Conservation (phyloP, 2,888 invertebrate genomes). For the Automeris io region DNA sequence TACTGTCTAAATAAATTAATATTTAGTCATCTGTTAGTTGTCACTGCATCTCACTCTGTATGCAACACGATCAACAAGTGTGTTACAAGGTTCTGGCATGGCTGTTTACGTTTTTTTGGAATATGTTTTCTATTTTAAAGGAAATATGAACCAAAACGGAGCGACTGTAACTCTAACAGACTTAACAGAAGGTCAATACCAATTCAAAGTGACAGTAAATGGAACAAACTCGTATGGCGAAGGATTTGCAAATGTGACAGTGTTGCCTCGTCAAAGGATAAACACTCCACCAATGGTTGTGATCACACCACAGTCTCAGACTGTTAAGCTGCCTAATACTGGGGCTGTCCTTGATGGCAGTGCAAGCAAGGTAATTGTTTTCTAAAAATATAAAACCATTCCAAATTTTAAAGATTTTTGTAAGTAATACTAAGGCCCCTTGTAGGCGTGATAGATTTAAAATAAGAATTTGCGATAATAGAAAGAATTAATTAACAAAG, state of each 20-base stretch:
- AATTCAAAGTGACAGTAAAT: conserved; percentile 90
- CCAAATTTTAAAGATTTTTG: no score
- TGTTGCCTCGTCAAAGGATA: conserved; percentile 87
- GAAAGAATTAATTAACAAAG: no score
- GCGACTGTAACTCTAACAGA: conserved; percentile 89
- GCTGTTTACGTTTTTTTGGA: no score
- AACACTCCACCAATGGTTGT: conserved; percentile 91
- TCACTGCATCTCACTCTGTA: no score
- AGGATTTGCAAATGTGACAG: conserved; percentile 92
- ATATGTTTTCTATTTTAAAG: conserved; percentile 45
- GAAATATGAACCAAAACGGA: conserved; percentile 89
- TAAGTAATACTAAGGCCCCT: no score
- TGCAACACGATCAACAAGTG: no score
- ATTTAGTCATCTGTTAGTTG: no score
- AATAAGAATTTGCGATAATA: no score
- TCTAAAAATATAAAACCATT: no score
- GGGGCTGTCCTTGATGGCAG: conserved; percentile 94
- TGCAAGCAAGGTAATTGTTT: conserved; percentile 71
- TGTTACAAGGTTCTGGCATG: no score
- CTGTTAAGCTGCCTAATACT: conserved; percentile 92
- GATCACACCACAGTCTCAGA: conserved; percentile 90
- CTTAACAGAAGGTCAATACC: conserved; percentile 90
- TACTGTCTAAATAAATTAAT: no score
- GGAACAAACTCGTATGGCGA: conserved; percentile 86
- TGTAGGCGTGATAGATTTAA: no score